phyloP scores from a whole-genome alignment of 2,113 vertebrate species.

The Panurus biarmicus region DNA sequence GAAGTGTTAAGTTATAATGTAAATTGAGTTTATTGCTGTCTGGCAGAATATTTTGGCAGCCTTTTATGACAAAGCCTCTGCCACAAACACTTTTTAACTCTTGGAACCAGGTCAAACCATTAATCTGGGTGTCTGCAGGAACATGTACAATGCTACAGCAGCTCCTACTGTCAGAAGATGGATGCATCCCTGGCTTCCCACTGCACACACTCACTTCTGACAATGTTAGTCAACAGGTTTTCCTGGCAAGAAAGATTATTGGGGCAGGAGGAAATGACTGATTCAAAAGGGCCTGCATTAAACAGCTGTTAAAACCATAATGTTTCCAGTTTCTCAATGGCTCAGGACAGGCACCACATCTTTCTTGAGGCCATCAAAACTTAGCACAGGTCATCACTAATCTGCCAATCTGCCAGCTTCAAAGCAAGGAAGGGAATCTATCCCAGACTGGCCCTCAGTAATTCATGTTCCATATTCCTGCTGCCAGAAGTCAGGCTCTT shows the following conservation, averaged over 20 bases:
- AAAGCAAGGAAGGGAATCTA: neutral
- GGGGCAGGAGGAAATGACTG: neutral
- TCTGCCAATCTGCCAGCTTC: neutral
- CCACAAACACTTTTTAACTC: conserved; percentile 53
- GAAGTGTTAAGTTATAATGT: conserved; percentile 67
- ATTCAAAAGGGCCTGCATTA: neutral
- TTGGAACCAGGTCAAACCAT: conserved; percentile 59
- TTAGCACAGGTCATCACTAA: neutral
- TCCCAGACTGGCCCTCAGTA: neutral
- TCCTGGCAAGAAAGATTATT: neutral
- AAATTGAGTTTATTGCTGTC: conserved; percentile 68
- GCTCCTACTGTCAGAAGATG: conserved; percentile 40
- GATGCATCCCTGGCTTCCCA: neutral
- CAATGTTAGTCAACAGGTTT: neutral
- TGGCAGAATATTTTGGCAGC: conserved; percentile 65
- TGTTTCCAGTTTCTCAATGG: neutral
- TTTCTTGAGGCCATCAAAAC: neutral
- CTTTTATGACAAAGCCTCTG: conserved; percentile 55
- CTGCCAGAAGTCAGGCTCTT: neutral
- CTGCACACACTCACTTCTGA: neutral
- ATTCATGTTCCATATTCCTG: neutral
- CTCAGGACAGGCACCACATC: neutral
- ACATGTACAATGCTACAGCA: conserved; percentile 43
- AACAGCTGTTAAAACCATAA: neutral
- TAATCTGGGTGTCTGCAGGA: conserved; percentile 50